A percentile compares a stretch with the other conserved stretches of the same genome.
Conservation (phyloP, 2,797 vertebrate genomes). For the Eleutherodactylus coqui region DNA sequence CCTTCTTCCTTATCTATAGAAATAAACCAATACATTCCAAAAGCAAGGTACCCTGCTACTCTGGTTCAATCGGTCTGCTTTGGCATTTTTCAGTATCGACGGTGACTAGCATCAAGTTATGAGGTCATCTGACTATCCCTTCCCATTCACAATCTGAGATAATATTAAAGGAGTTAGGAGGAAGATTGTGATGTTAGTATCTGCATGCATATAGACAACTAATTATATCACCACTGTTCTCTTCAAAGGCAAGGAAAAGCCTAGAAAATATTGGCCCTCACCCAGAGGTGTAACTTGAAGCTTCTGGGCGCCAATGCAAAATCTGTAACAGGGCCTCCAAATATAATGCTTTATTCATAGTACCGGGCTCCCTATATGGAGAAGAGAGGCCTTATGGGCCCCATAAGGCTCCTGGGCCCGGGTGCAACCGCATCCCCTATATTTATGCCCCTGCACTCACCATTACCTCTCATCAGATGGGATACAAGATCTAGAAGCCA, state of each 20-base stretch:
- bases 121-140: constrained; percentile 80
- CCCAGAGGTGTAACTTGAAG: constrained; percentile 82
- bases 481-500: constrained; percentile 87
- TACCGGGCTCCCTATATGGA: too few species aligned
- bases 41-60: constrained; percentile 69
- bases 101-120: constrained; percentile 78
- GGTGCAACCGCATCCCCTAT: too few species aligned
- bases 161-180: constrained; percentile 77
- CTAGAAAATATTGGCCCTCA: constrained; percentile 69
- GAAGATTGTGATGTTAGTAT: neutral
- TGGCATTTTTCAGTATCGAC: constrained; percentile 82
- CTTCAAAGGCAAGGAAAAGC: too few species aligned
- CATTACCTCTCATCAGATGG: constrained; percentile 76
- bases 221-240: neutral
- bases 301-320: too few species aligned
- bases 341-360: too few species aligned
- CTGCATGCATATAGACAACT: too few species aligned
- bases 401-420: too few species aligned
- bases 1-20: neutral
- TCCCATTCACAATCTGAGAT: constrained; percentile 77
- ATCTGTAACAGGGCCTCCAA: too few species aligned
- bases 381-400: too few species aligned
- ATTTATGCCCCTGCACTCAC: too few species aligned
- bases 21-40: constrained; percentile 78
- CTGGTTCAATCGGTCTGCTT: constrained; percentile 76